phyloP scores from a whole-genome alignment of 1,140 invertebrate species.

The Lutraria rhynchaena region DNA sequence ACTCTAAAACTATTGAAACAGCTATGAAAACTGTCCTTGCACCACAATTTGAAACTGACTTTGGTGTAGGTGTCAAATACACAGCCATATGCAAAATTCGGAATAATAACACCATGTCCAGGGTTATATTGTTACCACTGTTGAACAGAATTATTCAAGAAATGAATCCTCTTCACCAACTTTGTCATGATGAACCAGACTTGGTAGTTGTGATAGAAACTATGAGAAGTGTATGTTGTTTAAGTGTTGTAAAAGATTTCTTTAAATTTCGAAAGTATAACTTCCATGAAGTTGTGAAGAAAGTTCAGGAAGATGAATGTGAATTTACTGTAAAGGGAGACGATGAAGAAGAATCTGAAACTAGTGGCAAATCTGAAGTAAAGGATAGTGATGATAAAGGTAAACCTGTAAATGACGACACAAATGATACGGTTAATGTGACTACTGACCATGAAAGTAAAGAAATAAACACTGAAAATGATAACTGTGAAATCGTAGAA shows the following conservation, averaged over 20 bases:
- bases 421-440: neutral
- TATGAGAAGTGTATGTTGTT: constrained; percentile 77
- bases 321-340: neutral
- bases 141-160: constrained; percentile 68
- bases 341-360: neutral
- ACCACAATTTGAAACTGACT: constrained; percentile 87
- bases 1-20: constrained; percentile 87
- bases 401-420: neutral
- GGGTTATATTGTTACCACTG: constrained; percentile 83
- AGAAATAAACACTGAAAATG: neutral
- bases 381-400: constrained; percentile 7
- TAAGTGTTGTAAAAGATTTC: constrained; percentile 79
- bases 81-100: constrained; percentile 91
- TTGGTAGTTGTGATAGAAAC: constrained; percentile 78
- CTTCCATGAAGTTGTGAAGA: constrained; percentile 71
- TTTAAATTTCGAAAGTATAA: constrained; percentile 80
- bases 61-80: constrained; percentile 86
- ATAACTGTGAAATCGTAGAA: neutral
- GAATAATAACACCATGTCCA: constrained; percentile 88
- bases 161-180: constrained; percentile 68
- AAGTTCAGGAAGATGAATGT: neutral
- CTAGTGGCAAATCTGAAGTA: neutral
- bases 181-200: constrained; percentile 74
- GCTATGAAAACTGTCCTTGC: constrained; percentile 87
- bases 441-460: no score